These are phyloP conservation scores for Catalaphyllia jardinei DNA, from an alignment of 64 coral and sea anemone genomes.

Conservation along the genomic window DNA sequence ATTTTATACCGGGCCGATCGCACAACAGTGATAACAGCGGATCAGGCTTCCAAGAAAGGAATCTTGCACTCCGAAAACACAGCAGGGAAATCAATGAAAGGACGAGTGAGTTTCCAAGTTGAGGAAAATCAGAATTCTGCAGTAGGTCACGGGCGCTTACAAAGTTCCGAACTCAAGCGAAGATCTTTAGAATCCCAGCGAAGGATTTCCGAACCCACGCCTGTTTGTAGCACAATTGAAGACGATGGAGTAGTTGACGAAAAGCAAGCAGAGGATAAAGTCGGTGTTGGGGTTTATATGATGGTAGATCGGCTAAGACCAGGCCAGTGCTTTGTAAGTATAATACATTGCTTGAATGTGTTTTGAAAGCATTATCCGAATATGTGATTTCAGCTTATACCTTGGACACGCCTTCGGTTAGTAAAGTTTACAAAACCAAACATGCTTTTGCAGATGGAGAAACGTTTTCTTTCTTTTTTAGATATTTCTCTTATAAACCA, in stretches of 20 bases:
- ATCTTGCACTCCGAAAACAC: not conserved
- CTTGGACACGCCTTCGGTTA: too few species aligned
- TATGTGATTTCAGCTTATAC: too few species aligned
- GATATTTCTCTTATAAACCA: too few species aligned
- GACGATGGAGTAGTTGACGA: not conserved
- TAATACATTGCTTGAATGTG: not conserved
- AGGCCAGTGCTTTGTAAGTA: conserved; percentile 89
- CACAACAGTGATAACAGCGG: not conserved
- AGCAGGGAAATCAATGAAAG: not conserved
- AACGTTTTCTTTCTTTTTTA: too few species aligned
- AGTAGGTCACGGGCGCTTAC: not conserved
- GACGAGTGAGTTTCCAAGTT: conserved; percentile 34
- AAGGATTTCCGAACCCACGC: not conserved
- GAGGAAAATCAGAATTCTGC: not conserved
- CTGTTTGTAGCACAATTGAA: not conserved
- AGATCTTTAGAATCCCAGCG: not conserved
- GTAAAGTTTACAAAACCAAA: too few species aligned
- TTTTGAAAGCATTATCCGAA: too few species aligned
- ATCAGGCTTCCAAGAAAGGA: conserved; percentile 13
- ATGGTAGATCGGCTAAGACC: conserved; percentile 65
- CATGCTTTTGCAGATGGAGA: too few species aligned
- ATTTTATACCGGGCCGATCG: not conserved
- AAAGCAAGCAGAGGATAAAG: not conserved
- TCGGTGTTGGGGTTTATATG: conserved; percentile 91
- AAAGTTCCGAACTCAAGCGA: not conserved